A percentile compares a stretch with the other conserved stretches of the same genome.
Conservation (phyloP, 2,888 invertebrate species). For the Ditula angustiorana region DNA sequence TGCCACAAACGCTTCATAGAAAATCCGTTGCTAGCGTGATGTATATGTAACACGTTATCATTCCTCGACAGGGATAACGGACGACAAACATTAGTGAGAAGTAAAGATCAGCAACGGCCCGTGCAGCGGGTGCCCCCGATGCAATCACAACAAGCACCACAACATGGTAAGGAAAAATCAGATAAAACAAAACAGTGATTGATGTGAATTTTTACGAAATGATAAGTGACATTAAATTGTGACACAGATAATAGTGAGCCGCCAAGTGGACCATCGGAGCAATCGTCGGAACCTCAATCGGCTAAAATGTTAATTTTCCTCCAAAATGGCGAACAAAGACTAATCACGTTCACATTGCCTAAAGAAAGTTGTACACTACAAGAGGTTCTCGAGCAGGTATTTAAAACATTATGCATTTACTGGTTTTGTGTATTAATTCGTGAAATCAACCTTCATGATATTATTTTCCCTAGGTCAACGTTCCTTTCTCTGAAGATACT, state of each 20-base stretch:
- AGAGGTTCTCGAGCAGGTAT: conserved; percentile 92
- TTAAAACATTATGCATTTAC: not conserved
- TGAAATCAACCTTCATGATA: not conserved
- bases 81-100: conserved; percentile 75
- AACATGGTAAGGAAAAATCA: conserved; percentile 20
- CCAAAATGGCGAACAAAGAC: conserved; percentile 91
- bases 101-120: conserved; percentile 78
- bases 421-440: not conserved
- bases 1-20: not conserved
- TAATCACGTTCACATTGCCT: conserved; percentile 93
- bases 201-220: too few relatives aligned
- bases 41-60: conserved; percentile 15
- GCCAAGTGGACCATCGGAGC: conserved; percentile 71
- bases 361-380: conserved; percentile 93
- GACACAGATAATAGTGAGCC: conserved; percentile 71
- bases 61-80: conserved; percentile 67
- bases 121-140: conserved; percentile 80
- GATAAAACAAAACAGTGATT: not conserved
- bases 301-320: conserved; percentile 93
- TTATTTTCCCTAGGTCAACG: conserved; percentile 84
- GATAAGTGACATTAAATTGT: conserved; percentile 37
- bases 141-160: conserved; percentile 68
- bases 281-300: conserved; percentile 86
- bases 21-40: not conserved
- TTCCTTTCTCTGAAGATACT: conserved; percentile 89